Evolutionary conservation across 2,888 invertebrate species (phyloP).

Genomic region (Phania funesta): DNA sequence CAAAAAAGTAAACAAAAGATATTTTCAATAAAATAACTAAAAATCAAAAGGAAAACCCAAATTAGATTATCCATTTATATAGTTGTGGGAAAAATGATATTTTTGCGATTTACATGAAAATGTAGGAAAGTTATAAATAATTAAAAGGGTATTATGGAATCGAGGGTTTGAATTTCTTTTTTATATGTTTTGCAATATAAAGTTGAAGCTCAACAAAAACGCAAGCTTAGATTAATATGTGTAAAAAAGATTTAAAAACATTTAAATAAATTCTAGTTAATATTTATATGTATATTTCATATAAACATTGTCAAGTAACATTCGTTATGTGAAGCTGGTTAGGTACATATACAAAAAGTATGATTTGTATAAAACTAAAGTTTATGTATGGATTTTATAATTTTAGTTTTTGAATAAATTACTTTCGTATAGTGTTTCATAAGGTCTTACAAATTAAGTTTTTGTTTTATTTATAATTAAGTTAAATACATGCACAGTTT

Average conservation of each 20-base stretch:
- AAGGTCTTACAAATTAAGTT: constrained; percentile 75
- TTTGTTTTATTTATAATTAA: constrained; percentile 45
- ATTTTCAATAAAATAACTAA: neutral
- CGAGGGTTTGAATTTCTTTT: neutral
- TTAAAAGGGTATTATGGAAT: constrained; percentile 29
- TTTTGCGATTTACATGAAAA: constrained; percentile 16
- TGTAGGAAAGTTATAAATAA: constrained; percentile 12
- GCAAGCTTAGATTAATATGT: constrained; percentile 74
- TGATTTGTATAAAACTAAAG: constrained; percentile 41
- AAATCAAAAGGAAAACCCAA: neutral
- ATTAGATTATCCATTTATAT: neutral
- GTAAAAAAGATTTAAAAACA: constrained; percentile 53
- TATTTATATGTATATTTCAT: neutral
- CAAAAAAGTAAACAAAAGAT: constrained; percentile 55
- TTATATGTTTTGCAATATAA: constrained; percentile 24
- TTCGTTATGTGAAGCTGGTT: constrained; percentile 1
- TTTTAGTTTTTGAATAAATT: constrained; percentile 51
- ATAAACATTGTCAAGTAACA: neutral
- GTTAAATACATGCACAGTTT: constrained; percentile 62
- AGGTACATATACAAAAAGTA: constrained; percentile 43
- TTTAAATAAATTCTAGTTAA: constrained; percentile 2
- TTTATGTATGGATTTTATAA: constrained; percentile 40
- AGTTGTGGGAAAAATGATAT: constrained; percentile 16
- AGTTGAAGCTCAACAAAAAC: constrained; percentile 79
- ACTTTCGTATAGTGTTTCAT: constrained; percentile 59